Evolutionary conservation across 2,113 vertebrate species (phyloP), one percentile per base, ranked within the genome.

Genomic region (mouse (Mus musculus)): DNA sequence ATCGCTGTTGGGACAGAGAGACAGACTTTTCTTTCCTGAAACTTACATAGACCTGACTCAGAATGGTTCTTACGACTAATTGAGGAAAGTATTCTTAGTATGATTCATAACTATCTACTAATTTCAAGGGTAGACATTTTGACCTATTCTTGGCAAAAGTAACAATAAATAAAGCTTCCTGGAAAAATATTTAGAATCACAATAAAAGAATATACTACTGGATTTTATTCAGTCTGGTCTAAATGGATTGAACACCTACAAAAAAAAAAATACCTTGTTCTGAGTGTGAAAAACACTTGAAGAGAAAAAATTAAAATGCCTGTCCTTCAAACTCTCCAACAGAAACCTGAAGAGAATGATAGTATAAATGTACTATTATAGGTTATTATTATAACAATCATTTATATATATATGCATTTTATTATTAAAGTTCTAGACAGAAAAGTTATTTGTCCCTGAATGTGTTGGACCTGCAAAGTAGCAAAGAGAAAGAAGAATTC

Each of bases 81-180:
- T 96, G 13, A 71, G 61, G 24, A 90, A 88, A 88, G 6, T 65
- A 89, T 59, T 94, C 28, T 89, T 81, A 85, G 76, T 73, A 61
- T 0, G 5, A 69, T 94, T 95, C 42, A 2, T 93, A 90, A 93
- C 78, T 90, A 24, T 72, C 65, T 95, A 67, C 80, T 95, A 90
- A 94, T 92, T 75, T 94, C 95, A 88, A 93, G 67, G 96, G 93
- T 93, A 85, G 87, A 88, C 56, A 77, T 94, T 94, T 85, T 96
- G 88, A 93, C 71, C 77, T 93, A 67, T 80, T 76, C 56, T 89
- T 85, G 42, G 11, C 72, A 95, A 93, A 89, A 65, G 42, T 91
- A 52, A 71, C 5, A 78, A 78, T 52, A 91, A 95, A 75, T 65
- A 10, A 69, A 30, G 2, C 7, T 76, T 39, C 2, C 59, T 54